Evolutionary conservation across 2,797 vertebrate species (phyloP).

Genomic region (Gobio occitaniae): DNA sequence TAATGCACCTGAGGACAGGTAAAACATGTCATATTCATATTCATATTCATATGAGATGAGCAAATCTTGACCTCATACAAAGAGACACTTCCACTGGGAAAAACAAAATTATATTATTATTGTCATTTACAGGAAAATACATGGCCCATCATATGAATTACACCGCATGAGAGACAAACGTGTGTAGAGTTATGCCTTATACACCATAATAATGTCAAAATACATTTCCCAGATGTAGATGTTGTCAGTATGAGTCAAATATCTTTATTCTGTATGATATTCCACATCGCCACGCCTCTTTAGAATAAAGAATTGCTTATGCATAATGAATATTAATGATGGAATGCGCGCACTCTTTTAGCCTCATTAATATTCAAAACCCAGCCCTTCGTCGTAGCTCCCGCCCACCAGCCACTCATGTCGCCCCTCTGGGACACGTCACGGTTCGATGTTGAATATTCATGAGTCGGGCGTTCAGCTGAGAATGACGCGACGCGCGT

Average conservation of each 20-base stretch:
- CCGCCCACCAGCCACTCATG: not conserved
- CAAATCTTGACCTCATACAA: too few relatives aligned
- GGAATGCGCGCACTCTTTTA: not conserved
- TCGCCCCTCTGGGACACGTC: too few relatives aligned
- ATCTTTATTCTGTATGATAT: not conserved
- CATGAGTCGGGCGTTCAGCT: not conserved
- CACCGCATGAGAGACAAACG: too few relatives aligned
- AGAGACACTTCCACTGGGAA: not conserved
- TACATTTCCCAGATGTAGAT: too few relatives aligned
- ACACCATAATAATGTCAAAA: not conserved
- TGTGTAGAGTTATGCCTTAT: too few relatives aligned
- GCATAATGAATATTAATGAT: not conserved
- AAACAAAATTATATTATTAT: not conserved
- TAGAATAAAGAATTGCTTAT: not conserved
- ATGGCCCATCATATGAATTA: not conserved
- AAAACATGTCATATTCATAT: not conserved
- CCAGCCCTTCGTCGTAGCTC: not conserved
- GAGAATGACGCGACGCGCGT: constrained; percentile 35
- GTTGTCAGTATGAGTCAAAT: too few relatives aligned
- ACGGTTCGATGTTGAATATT: not conserved
- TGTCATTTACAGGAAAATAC: not conserved
- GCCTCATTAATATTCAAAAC: not conserved
- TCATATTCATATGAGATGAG: not conserved
- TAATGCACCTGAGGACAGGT: not conserved
- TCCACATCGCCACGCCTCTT: not conserved